phyloP scores from a whole-genome alignment of 2,888 invertebrate genomes.

The Sarcophaga rosellei region DNA sequence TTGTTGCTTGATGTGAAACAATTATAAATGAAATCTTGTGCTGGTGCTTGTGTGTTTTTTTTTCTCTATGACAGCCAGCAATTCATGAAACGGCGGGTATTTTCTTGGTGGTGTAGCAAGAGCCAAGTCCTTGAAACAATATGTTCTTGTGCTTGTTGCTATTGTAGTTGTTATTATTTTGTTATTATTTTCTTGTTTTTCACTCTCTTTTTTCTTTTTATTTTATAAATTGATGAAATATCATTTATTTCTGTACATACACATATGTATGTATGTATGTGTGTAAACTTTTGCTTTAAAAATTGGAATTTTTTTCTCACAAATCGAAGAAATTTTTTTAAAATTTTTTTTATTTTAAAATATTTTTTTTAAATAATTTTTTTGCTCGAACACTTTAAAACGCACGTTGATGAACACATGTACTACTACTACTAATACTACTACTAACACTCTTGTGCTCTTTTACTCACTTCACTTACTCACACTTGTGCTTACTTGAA shows the following conservation, averaged over 20 bases:
- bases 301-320: not conserved
- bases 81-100: slow-evolving; percentile 58
- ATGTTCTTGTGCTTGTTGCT: slow-evolving; percentile 25
- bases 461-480: slow-evolving; percentile 22
- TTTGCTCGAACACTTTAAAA: slow-evolving; percentile 19
- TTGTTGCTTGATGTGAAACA: slow-evolving; percentile 32
- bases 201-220: not conserved
- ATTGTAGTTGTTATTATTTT: not conserved
- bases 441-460: slow-evolving; percentile 21
- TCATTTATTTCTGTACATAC: slow-evolving; percentile 18
- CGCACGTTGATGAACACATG: slow-evolving; percentile 64
- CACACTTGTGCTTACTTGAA: not conserved
- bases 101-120: slow-evolving; percentile 25
- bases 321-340: not conserved
- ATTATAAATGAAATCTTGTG: slow-evolving; percentile 56
- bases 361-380: not conserved
- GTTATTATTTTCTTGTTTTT: not conserved
- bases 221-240: slow-evolving; percentile 9
- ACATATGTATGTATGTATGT: too few species aligned
- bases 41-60: not conserved
- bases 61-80: slow-evolving; percentile 34
- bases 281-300: not conserved
- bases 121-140: slow-evolving; percentile 64
- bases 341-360: slow-evolving; percentile 12
- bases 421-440: slow-evolving; percentile 49